Percentiles rank a stretch among this genome's conserved stretches.
phyloP scores from a whole-genome alignment of 1,140 invertebrate genomes.

The Archivesica marissinica region DNA sequence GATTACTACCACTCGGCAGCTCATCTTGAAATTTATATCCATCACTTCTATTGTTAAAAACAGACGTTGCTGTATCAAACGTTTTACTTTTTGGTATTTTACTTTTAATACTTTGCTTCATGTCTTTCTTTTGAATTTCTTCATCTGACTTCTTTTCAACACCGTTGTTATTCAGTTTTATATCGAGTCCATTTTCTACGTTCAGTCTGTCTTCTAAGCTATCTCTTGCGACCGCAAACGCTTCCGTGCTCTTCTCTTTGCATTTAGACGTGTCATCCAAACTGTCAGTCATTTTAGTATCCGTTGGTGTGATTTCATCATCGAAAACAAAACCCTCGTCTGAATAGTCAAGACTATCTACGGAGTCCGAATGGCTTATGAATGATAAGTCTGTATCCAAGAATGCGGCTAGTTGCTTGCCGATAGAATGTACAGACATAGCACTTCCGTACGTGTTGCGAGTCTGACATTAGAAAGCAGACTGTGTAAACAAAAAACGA shows the following conservation, averaged over 20 bases:
- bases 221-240: not conserved
- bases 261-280: not conserved
- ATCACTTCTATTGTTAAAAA: constrained; percentile 14
- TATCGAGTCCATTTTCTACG: not conserved
- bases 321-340: constrained; percentile 39
- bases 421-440: constrained; percentile 34
- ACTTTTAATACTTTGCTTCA: constrained; percentile 35
- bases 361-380: constrained; percentile 21
- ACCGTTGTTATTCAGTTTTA: not conserved
- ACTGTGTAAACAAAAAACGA: too few species aligned
- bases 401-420: not conserved
- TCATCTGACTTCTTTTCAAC: not conserved
- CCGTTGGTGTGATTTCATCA: constrained; percentile 28
- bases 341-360: constrained; percentile 41
- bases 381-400: constrained; percentile 32
- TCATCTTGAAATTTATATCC: constrained; percentile 33
- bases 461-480: not conserved
- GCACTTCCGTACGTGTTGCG: not conserved
- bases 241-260: constrained; percentile 8
- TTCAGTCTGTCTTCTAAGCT: constrained; percentile 19
- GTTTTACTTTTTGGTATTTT: constrained; percentile 60
- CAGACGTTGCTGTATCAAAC: constrained; percentile 27
- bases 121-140: not conserved
- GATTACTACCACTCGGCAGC: not conserved
- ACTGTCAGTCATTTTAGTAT: constrained; percentile 11